Evolutionary conservation across 1,140 invertebrate species (phyloP).

Genomic region (Hylyphantes graminicola): DNA sequence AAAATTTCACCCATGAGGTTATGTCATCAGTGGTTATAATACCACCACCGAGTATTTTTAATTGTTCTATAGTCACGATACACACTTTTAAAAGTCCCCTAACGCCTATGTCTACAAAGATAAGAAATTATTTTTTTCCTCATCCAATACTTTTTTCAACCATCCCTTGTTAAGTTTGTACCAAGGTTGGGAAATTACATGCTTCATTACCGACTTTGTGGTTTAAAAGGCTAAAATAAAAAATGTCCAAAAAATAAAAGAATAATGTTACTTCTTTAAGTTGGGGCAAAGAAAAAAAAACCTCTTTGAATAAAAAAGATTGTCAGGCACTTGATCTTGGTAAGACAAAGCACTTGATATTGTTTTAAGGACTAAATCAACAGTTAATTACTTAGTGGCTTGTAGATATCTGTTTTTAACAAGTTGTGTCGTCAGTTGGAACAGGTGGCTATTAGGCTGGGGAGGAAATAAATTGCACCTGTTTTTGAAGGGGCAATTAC

Average conservation of each 20-base stretch:
- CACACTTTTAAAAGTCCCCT: background rate
- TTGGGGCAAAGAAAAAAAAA: constrained; percentile 25
- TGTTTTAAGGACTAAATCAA: constrained; percentile 43
- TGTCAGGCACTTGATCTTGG: constrained; percentile 47
- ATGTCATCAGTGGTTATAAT: constrained; percentile 59
- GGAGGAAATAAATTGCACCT: background rate
- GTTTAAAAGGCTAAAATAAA: constrained; percentile 33
- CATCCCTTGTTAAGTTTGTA: constrained; percentile 54
- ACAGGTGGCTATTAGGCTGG: background rate
- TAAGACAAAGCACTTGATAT: constrained; percentile 45
- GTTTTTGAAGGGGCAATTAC: too few relatives aligned
- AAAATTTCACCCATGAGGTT: constrained; percentile 52
- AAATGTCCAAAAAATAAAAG: constrained; percentile 7
- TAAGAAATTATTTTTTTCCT: constrained; percentile 23
- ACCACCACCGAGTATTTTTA: constrained; percentile 45
- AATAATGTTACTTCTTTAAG: constrained; percentile 58
- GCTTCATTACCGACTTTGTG: constrained; percentile 57
- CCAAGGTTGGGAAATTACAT: constrained; percentile 57
- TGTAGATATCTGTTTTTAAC: constrained; percentile 10
- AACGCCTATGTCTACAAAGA: constrained; percentile 48
- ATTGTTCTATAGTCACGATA: constrained; percentile 56
- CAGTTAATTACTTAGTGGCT: constrained; percentile 44
- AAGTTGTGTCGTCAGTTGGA: background rate
- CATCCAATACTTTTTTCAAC: constrained; percentile 15
- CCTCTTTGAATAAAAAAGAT: constrained; percentile 11